phyloP scores from a whole-genome alignment of 2,113 vertebrate genomes.

The Rhinolophus sinicus region DNA sequence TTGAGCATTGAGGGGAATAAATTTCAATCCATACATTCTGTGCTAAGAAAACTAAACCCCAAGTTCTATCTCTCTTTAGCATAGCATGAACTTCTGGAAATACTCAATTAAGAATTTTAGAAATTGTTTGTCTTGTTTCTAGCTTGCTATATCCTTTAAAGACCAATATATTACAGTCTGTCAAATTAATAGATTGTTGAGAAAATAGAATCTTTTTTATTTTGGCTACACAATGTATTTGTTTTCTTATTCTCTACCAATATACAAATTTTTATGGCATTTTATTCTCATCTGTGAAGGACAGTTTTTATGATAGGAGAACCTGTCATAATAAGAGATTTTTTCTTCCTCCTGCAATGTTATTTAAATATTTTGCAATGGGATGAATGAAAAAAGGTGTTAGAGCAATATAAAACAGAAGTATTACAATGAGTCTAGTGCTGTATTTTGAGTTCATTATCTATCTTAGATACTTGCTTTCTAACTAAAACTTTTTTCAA shows the following conservation, averaged over 20 bases:
- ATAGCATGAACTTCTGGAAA: not conserved
- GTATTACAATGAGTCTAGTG: not conserved
- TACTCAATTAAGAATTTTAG: slow-evolving; percentile 32
- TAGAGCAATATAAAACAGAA: not conserved
- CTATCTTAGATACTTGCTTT: not conserved
- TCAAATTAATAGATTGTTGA: slow-evolving; percentile 24
- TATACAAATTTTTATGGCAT: not conserved
- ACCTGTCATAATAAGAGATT: not conserved
- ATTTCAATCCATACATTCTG: slow-evolving; percentile 44
- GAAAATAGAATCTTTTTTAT: not conserved
- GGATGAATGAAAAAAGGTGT: not conserved
- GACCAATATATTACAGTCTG: not conserved
- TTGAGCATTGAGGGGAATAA: not conserved
- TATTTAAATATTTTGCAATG: not conserved
- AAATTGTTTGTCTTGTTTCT: slow-evolving; percentile 9
- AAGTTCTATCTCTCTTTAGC: not conserved
- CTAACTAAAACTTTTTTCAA: not conserved
- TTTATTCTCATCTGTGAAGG: not conserved
- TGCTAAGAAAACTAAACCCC: not conserved
- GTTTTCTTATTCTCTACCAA: not conserved
- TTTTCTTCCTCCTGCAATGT: not conserved
- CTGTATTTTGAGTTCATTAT: not conserved
- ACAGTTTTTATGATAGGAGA: not conserved
- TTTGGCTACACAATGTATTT: not conserved
- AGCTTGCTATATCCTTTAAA: slow-evolving; percentile 17